A percentile compares a stretch with the other conserved stretches of the same genome.
Evolutionary conservation across 2,113 vertebrate species (phyloP).

Genomic region (Struthidea cinerea): DNA sequence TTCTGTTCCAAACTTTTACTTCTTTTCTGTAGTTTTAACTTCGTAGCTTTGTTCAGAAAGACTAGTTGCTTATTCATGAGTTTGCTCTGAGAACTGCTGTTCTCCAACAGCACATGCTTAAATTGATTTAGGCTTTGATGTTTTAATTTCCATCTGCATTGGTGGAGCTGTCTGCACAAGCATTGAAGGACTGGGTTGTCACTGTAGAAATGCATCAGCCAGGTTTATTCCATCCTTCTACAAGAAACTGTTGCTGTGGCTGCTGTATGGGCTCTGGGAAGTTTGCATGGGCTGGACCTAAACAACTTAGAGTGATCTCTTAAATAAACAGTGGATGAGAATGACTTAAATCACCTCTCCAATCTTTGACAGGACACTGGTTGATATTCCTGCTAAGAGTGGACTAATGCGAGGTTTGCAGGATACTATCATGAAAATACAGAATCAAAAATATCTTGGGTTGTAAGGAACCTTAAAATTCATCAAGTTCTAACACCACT

Average conservation of each 20-base stretch:
- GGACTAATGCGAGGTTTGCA: neutral
- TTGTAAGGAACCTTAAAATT: neutral
- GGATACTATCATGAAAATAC: neutral
- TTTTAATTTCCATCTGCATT: neutral
- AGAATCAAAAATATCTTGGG: too few species aligned
- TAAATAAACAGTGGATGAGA: neutral
- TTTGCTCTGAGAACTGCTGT: neutral
- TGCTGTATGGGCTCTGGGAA: neutral
- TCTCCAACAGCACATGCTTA: neutral
- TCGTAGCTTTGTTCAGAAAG: neutral
- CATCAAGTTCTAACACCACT: neutral
- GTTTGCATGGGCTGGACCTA: neutral
- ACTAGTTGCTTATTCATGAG: neutral
- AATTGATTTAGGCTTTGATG: neutral
- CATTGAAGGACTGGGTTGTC: neutral
- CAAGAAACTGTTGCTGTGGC: neutral
- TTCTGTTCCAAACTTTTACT: neutral
- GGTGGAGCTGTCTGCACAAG: neutral
- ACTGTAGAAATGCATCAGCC: neutral
- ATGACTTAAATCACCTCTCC: neutral
- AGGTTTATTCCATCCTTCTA: neutral
- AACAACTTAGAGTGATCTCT: neutral
- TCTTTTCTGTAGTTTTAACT: neutral
- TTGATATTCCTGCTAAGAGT: neutral
- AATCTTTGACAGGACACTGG: neutral